A percentile compares a stretch with the other conserved stretches of the same genome.
Evolutionary conservation across 2,113 vertebrate genomes (phyloP).

Genomic region (Gymnobelideus leadbeateri): DNA sequence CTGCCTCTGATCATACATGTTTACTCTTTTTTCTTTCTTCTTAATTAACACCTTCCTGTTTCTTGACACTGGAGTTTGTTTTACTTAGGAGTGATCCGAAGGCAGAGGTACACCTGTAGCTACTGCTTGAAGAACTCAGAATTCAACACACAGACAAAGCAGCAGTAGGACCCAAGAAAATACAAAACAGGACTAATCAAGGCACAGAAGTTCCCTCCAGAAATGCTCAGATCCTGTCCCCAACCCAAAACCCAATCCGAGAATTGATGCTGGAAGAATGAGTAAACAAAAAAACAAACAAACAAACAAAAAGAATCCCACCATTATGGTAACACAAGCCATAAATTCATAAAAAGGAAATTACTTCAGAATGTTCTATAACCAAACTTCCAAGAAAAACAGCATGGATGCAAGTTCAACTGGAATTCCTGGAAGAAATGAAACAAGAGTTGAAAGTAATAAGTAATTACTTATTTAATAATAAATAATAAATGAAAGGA

Average conservation of each 20-base stretch:
- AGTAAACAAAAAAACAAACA: not conserved
- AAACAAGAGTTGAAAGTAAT: not conserved
- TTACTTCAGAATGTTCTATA: not conserved
- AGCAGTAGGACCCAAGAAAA: too few species aligned
- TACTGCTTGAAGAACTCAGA: too few species aligned
- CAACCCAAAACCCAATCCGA: not conserved
- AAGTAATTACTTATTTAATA: not conserved
- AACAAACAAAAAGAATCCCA: not conserved
- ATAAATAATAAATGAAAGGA: not conserved
- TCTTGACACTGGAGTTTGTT: too few species aligned
- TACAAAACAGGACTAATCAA: too few species aligned
- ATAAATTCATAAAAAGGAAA: not conserved
- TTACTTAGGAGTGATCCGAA: too few species aligned
- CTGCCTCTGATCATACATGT: too few species aligned
- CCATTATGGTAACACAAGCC: not conserved
- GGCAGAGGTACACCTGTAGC: too few species aligned
- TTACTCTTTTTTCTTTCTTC: too few species aligned
- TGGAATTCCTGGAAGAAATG: not conserved
- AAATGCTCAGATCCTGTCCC: too few species aligned
- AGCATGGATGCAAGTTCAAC: not conserved
- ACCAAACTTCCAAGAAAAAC: not conserved
- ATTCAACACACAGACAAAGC: too few species aligned
- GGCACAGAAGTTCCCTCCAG: too few species aligned
- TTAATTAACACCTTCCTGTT: too few species aligned
- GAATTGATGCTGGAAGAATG: not conserved